Evolutionary conservation across 2,888 invertebrate genomes (phyloP).

Genomic region (Hermaeophaga mercurialis): DNA sequence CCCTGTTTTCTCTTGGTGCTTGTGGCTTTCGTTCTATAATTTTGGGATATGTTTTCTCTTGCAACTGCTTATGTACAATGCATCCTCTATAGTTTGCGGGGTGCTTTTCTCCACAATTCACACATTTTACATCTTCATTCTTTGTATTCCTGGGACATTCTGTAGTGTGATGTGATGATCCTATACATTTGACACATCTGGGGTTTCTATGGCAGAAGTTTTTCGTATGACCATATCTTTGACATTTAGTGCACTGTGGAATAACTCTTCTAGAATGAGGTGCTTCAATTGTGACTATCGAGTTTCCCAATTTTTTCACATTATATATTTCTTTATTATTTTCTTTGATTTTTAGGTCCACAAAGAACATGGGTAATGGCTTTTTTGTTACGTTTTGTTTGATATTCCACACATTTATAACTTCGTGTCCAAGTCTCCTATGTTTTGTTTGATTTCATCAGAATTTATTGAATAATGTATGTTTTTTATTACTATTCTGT

Average conservation of each 20-base stretch:
- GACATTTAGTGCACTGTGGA: slow-evolving; percentile 2
- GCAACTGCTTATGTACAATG: not conserved
- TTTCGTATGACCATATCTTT: slow-evolving; percentile 1
- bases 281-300: not conserved
- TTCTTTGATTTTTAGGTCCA: too few relatives aligned
- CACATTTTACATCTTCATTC: not conserved
- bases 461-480: too few relatives aligned
- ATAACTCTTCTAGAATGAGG: not conserved
- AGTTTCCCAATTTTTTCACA: not conserved
- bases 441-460: too few relatives aligned
- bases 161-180: not conserved
- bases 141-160: not conserved
- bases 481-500: too few relatives aligned
- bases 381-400: too few relatives aligned
- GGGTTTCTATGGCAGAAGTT: not conserved
- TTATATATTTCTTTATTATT: slow-evolving; percentile 7
- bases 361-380: too few relatives aligned
- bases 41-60: too few relatives aligned
- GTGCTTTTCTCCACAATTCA: slow-evolving; percentile 27
- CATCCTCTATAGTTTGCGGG: slow-evolving; percentile 42
- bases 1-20: too few relatives aligned
- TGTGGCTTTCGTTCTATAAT: too few relatives aligned
- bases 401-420: too few relatives aligned
- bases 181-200: not conserved
- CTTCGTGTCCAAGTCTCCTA: too few relatives aligned